phyloP scores from a whole-genome alignment of 1,140 invertebrate genomes.

The Laupala kohalensis region DNA sequence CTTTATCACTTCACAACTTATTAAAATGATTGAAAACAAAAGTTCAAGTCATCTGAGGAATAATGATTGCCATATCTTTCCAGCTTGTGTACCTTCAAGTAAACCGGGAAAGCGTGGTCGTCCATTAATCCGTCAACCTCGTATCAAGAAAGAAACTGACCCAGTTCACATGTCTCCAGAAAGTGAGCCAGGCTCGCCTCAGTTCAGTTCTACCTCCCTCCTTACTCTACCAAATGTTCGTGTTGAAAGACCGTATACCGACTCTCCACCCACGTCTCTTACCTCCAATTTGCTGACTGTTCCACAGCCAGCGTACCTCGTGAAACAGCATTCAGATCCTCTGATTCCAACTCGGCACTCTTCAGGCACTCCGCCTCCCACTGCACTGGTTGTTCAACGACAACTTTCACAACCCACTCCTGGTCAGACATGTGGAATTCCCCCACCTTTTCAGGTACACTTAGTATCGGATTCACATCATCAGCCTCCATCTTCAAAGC shows the following conservation, averaged over 20 bases:
- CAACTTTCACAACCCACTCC: conserved; percentile 36
- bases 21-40: too few species aligned
- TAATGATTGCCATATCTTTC: too few species aligned
- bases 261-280: conserved; percentile 33
- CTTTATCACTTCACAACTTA: too few species aligned
- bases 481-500: conserved; percentile 2
- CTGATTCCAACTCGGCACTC: conserved; percentile 37
- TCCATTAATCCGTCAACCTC: conserved; percentile 46
- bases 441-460: conserved; percentile 23
- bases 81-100: conserved; percentile 3
- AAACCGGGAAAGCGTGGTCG: conserved; percentile 34
- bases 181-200: conserved; percentile 31
- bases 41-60: too few species aligned
- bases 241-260: conserved; percentile 43
- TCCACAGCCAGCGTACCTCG: conserved; percentile 38
- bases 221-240: conserved; percentile 23
- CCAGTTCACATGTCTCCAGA: conserved; percentile 37
- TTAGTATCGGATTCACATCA: conserved; percentile 19
- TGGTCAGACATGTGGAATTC: neutral
- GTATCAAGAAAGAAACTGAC: conserved; percentile 48
- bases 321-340: conserved; percentile 53
- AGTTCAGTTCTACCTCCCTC: conserved; percentile 28
- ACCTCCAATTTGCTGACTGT: conserved; percentile 37
- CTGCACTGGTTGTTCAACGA: conserved; percentile 27
- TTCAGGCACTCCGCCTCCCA: conserved; percentile 20